Evolutionary conservation across 2,797 vertebrate species (phyloP).

Genomic region (Thripadectes ignobilis): DNA sequence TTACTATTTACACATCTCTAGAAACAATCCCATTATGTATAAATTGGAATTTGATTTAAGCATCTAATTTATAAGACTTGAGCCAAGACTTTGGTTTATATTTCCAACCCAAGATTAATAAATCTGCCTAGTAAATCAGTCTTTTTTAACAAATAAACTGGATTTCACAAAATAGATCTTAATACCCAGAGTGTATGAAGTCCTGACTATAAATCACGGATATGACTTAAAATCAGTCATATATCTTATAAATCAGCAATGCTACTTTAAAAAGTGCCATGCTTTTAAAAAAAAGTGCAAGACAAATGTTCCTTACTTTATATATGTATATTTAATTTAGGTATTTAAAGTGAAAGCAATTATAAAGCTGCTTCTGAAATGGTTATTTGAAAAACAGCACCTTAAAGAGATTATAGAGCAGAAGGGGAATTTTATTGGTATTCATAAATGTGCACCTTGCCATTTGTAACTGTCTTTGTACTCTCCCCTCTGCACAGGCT

Average conservation of each 20-base stretch:
- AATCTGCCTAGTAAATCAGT: conserved; percentile 48
- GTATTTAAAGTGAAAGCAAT: conserved; percentile 56
- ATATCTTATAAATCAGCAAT: conserved; percentile 54
- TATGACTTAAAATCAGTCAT: conserved; percentile 43
- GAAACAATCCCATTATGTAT: conserved; percentile 31
- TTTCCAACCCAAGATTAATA: conserved; percentile 58
- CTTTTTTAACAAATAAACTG: conserved; percentile 58
- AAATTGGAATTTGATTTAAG: conserved; percentile 67
- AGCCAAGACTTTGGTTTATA: conserved; percentile 32
- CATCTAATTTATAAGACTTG: conserved; percentile 46
- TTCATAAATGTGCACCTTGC: conserved; percentile 21
- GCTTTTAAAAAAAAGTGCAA: conserved; percentile 15
- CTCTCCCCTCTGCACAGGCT: background rate
- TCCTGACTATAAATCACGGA: conserved; percentile 38
- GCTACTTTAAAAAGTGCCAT: conserved; percentile 35
- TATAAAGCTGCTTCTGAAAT: conserved; percentile 40
- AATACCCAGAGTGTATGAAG: conserved; percentile 24
- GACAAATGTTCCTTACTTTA: conserved; percentile 48
- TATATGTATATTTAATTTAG: conserved; percentile 57
- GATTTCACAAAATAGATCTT: conserved; percentile 49
- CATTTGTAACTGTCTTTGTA: conserved; percentile 59
- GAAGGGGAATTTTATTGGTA: conserved; percentile 17
- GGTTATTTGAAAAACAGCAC: conserved; percentile 29
- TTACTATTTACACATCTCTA: conserved; percentile 13
- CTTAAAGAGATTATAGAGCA: conserved; percentile 20